Evolutionary conservation across 1,140 invertebrate genomes (phyloP).

Genomic region (Cardiocondyla obscurior): DNA sequence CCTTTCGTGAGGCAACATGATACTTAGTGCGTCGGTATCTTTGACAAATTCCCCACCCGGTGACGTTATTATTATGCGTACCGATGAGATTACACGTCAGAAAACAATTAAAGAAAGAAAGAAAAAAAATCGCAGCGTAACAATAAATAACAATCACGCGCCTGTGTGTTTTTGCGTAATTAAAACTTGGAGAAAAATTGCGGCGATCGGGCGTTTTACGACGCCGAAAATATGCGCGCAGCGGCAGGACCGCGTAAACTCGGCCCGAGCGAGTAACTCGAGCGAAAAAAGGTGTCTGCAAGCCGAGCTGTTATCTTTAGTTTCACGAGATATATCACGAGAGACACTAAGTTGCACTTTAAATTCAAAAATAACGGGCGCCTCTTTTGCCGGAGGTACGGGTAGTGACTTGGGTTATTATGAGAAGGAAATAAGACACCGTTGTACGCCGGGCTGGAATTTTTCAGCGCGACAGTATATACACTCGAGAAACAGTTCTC

Average conservation of each 20-base stretch:
- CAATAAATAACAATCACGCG: neutral
- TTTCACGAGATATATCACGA: constrained; percentile 39
- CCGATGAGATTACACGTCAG: neutral
- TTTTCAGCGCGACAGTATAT: constrained; percentile 43
- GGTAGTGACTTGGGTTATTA: constrained; percentile 43
- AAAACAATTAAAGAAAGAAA: too few species aligned
- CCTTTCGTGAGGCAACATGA: neutral
- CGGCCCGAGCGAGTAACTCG: neutral
- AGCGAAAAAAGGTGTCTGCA: constrained; percentile 12
- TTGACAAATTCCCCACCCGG: constrained; percentile 53
- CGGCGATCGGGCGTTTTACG: neutral
- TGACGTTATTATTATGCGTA: constrained; percentile 23
- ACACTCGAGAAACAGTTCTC: constrained; percentile 16
- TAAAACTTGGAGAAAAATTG: neutral
- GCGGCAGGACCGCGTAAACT: constrained; percentile 13
- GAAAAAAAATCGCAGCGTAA: neutral
- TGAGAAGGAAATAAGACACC: constrained; percentile 47
- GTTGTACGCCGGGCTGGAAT: neutral
- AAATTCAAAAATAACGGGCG: constrained; percentile 48
- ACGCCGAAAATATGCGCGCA: neutral
- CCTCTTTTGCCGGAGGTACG: constrained; percentile 28
- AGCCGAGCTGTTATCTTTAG: constrained; percentile 49
- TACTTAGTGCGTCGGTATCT: constrained; percentile 54
- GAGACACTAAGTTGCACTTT: constrained; percentile 53
- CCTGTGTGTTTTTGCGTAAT: neutral